phyloP scores from a whole-genome alignment of 2,113 vertebrate genomes.

The Ochotona curzoniae region DNA sequence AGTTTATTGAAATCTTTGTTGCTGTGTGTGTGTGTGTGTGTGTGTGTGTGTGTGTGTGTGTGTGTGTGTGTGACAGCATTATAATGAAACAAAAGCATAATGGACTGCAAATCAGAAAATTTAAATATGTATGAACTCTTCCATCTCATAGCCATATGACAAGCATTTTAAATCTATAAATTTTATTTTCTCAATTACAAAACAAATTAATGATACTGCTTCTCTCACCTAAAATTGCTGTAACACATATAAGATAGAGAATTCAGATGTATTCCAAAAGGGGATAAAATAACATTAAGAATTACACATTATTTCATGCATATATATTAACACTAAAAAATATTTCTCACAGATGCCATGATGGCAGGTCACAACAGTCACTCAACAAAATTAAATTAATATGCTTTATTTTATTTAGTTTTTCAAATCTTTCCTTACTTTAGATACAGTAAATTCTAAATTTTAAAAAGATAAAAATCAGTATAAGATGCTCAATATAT shows the following conservation, averaged over 20 bases:
- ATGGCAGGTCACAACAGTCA: neutral
- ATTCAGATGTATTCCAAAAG: neutral
- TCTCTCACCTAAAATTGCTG: neutral
- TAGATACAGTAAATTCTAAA: neutral
- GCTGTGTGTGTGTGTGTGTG: slow-evolving; percentile 2
- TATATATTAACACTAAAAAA: slow-evolving; percentile 12
- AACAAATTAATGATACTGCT: neutral
- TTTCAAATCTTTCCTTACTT: slow-evolving; percentile 41
- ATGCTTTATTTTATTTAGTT: neutral
- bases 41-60: neutral
- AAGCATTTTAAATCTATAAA: neutral
- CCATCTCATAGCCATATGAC: neutral
- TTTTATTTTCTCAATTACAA: neutral
- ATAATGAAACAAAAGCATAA: neutral
- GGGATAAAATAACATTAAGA: neutral
- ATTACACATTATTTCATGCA: neutral
- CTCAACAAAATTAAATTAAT: neutral
- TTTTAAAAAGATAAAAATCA: slow-evolving; percentile 8
- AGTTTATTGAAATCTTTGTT: slow-evolving; percentile 11
- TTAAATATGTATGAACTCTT: neutral
- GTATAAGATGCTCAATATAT: neutral
- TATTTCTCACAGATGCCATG: neutral
- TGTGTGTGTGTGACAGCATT: neutral
- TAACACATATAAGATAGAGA: neutral
- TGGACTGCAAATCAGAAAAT: slow-evolving; percentile 40